Base-by-base conservation (phyloP, 2,888 invertebrate species). In the Serripes groenlandicus region DNA sequence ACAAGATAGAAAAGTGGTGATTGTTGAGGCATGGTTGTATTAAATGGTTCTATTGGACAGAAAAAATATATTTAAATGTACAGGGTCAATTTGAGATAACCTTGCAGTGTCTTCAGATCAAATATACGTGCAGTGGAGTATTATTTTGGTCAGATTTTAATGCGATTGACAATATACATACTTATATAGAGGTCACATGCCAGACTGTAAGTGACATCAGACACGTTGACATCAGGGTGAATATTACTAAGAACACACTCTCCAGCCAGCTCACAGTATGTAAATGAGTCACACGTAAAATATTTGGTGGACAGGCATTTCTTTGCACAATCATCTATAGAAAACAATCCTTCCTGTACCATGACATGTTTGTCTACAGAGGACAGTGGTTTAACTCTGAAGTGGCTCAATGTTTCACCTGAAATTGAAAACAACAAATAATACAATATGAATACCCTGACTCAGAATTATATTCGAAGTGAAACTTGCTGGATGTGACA, bases 281-380 rank as follows among this genome's bases (percentile, higher is more conserved):
- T 75, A 76, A 90, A 92, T 4, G 89, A 87, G 66, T 91, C 80
- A 74, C 92, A 92, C 32, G 86, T 83, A 75, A 89, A 91, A 0
- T 73, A 37, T 7, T 81, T 79, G 37, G 88, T 80, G 9, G 60
- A 62, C n/a, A 89, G 74, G 76, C 92, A 92, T 11, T 85, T 81
- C 0, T 84, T 79, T 7, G 92, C 92, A 75, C 92, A 92, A 76
- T 92, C 92, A 64, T 92, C 91, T 0, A 92, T 89, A 11, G 91
- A 88, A 35, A 90, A 56, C 66, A 86, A 64, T 18, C 54, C 62
- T 4, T 74, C 77, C 2, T 62, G 30, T 4, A 58, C 37, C 26
- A 28, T 42, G 2, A 49, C 28, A 28, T 49, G 32, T 35, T 66
- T 49, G 54, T 64, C 71, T 9, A 75, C 2, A 1, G 72, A 62